Evolutionary conservation across 1,140 invertebrate species (phyloP), one percentile per base, ranked within the genome.

Genomic region (Thaumatotibia leucotreta): DNA sequence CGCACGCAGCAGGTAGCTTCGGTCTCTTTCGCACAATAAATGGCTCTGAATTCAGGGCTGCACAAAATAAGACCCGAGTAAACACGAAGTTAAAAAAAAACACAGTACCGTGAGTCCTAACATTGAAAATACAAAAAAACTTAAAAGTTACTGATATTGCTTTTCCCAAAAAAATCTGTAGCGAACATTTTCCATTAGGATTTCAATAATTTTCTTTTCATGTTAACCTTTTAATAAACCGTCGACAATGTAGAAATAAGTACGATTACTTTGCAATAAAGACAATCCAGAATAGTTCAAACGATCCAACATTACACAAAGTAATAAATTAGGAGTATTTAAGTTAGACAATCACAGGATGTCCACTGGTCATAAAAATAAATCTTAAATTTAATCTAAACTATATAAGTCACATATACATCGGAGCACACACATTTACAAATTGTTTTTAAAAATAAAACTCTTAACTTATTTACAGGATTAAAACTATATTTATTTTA

Each of bases 381-480:
- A 62, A 62, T 62, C 52, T 58, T 58, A 62, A 33, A 32, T 32
- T 62, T 58, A 70, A 67, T 68, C 69, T 77, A 80, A 54, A 75
- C 66, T 73, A 74, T 76, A 70, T 75, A 75, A 79, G 70, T 82
- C 79, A 87, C 83, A 87, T 87, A 82, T 89, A 88, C 86, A 87
- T 70, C 76, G 70, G 79, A 80, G 75, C 83, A 86, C 86, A 80
- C 86, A 90, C 86, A 89, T 89, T 82, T 87, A 88, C 85, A 89
- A 80, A 76, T 80, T 70, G 23, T 79, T 62, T 76, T 83, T 76
- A 77, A 82, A 87, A 89, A 86, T 82, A 78, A 87, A 84, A 83
- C 77, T 84, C 84, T 81, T 72, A 23, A 76, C 61, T 76, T 82
- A 82, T 83, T 65, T 82, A 82, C 79, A 80, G 73, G 50, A 65